A percentile compares a stretch with the other conserved stretches of the same genome.
Conservation (phyloP, 1,140 invertebrate species). For the Battus philenor region DNA sequence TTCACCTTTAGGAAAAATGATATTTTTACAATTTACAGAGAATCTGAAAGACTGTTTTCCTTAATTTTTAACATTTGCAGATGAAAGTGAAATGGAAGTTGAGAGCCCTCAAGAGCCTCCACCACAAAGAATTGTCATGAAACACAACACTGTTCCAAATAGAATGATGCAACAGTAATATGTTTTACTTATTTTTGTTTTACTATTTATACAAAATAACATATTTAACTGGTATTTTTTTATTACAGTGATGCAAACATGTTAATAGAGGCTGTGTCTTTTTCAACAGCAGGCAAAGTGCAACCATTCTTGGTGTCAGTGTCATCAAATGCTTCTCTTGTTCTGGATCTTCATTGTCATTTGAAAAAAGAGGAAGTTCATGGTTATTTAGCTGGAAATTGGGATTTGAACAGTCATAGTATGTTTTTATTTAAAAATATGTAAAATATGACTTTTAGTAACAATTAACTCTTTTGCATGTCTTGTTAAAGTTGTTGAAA, state of each 20-base stretch:
- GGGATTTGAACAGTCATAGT: constrained; percentile 97
- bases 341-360: constrained; percentile 96
- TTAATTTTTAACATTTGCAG: too few species aligned
- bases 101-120: constrained; percentile 74
- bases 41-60: too few species aligned
- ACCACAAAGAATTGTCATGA: constrained; percentile 79
- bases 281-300: constrained; percentile 90
- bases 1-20: too few species aligned
- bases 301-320: constrained; percentile 95
- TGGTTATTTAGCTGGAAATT: constrained; percentile 94
- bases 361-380: constrained; percentile 93
- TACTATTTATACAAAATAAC: constrained; percentile 12
- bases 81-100: constrained; percentile 77
- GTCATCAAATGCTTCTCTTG: constrained; percentile 89
- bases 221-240: constrained; percentile 33
- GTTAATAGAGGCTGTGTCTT: constrained; percentile 91
- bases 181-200: constrained; percentile 3
- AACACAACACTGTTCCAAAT: constrained; percentile 82
- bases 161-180: constrained; percentile 82
- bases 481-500: too few species aligned
- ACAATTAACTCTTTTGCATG: too few species aligned
- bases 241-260: constrained; percentile 88
- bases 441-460: too few species aligned
- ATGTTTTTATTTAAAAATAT: constrained; percentile 61
- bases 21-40: too few species aligned